Percentiles rank a stretch among this genome's conserved stretches.
Conservation (phyloP, 2,797 vertebrate genomes). For the Simalia tracyae region DNA sequence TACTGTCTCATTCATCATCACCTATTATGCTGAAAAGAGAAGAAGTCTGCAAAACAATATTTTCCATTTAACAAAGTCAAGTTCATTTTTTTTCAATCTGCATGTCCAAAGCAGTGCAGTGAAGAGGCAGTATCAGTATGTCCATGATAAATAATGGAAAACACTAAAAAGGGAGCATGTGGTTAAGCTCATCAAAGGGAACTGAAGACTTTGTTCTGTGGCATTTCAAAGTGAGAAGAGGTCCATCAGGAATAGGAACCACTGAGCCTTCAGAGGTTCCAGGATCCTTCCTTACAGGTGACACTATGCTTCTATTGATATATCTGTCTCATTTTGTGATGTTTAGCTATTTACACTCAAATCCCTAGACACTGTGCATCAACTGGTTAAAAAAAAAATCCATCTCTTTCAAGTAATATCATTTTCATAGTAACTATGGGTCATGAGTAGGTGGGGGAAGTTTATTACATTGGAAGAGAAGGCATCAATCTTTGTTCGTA, state of each 20-base stretch:
- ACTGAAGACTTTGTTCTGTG: neutral
- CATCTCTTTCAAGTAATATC: conserved; percentile 17
- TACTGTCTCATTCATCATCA: conserved; percentile 13
- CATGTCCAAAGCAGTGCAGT: neutral
- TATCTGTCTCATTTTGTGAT: neutral
- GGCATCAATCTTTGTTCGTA: conserved; percentile 1
- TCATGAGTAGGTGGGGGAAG: neutral
- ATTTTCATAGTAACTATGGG: conserved; percentile 6
- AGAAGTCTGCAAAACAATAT: conserved; percentile 15
- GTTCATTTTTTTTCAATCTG: neutral
- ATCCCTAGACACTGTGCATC: neutral
- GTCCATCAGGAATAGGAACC: neutral
- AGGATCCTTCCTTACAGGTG: neutral
- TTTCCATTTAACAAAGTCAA: conserved; percentile 23
- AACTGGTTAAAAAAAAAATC: neutral
- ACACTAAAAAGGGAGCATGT: neutral
- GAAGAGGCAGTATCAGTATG: neutral
- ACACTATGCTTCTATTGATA: neutral
- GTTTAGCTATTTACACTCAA: neutral
- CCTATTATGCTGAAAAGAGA: conserved; percentile 12
- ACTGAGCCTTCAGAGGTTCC: neutral
- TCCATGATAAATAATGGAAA: conserved; percentile 10
- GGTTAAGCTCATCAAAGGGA: neutral
- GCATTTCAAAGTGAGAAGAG: neutral
- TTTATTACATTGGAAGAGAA: conserved; percentile 3